phyloP scores from a whole-genome alignment of 2,113 vertebrate genomes.

The Crypturellus undulatus region DNA sequence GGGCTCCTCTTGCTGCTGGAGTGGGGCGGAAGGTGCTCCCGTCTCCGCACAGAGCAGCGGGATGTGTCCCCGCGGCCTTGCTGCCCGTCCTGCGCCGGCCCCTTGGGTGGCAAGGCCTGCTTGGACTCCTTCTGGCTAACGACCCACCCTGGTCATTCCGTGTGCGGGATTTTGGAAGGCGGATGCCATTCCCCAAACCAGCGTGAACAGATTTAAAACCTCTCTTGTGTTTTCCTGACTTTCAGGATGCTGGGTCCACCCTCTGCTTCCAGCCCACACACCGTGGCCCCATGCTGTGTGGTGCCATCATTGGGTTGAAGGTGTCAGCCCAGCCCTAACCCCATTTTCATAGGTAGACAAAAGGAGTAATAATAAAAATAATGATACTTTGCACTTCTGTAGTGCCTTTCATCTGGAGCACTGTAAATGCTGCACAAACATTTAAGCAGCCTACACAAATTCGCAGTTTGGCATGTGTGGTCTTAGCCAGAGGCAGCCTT shows the following conservation, averaged over 20 bases:
- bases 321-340: neutral
- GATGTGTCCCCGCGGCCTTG: fast-evolving
- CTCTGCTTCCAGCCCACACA: constrained; percentile 3
- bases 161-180: neutral
- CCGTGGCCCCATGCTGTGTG: neutral
- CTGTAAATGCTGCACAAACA: neutral
- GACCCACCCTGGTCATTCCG: neutral
- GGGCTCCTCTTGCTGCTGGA: neutral
- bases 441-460: constrained; percentile 8
- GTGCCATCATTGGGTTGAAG: neutral
- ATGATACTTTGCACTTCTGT: neutral
- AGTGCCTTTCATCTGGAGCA: constrained; percentile 4
- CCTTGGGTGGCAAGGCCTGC: neutral
- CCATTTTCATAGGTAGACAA: neutral
- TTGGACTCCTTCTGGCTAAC: neutral
- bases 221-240: neutral
- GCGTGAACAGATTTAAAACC: neutral
- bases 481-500: constrained; percentile 22
- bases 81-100: fast-evolving
- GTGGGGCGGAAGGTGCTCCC: neutral
- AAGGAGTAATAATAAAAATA: constrained; percentile 6
- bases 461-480: neutral
- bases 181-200: neutral
- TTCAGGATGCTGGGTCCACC: neutral
- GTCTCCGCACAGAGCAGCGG: fast-evolving